Conservation (phyloP, 2,113 vertebrate species). For the Mandrillus leucophaeus region DNA sequence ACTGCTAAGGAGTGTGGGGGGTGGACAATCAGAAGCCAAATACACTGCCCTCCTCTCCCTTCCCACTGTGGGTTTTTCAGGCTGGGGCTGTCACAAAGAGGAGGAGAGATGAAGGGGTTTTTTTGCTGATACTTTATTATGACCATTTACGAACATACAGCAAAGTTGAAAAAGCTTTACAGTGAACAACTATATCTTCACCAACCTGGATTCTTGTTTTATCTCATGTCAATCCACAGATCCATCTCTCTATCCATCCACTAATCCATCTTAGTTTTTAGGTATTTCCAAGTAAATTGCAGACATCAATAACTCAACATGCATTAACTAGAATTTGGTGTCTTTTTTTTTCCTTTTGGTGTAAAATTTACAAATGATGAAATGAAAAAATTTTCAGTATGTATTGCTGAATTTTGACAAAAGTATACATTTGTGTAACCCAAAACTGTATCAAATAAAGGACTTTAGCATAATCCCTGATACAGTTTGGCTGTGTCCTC, state of each 20-base stretch:
- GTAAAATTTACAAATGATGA: neutral
- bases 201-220: neutral
- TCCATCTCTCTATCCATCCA: neutral
- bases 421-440: neutral
- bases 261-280: neutral
- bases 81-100: neutral
- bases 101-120: fast-evolving
- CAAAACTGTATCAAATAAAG: too few species aligned
- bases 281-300: neutral
- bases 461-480: neutral
- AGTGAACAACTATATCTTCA: neutral
- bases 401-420: neutral
- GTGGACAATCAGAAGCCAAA: neutral
- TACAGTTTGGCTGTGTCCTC: too few species aligned
- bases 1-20: neutral
- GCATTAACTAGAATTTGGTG: neutral
- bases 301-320: neutral
- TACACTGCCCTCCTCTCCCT: neutral
- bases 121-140: neutral
- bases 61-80: neutral
- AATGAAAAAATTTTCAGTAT: neutral
- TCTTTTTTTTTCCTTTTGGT: neutral
- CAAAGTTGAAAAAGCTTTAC: neutral
- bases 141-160: neutral
- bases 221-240: neutral